Base-by-base conservation (phyloP, 2,888 invertebrate genomes). In the Lissocephala sabroskyi region DNA sequence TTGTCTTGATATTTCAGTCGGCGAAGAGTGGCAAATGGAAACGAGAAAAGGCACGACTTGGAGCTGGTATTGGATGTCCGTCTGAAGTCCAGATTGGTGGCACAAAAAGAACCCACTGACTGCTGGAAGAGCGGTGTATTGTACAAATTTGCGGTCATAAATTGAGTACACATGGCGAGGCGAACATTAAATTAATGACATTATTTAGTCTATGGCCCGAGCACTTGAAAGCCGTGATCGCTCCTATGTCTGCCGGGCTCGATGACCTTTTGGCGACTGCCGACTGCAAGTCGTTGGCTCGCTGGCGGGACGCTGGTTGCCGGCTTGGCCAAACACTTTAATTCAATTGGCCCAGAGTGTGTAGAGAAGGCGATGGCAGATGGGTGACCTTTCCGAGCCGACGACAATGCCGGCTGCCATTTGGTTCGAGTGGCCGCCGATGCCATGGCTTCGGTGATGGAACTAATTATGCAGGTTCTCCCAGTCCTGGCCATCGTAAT, bases 111-210 rank as follows among this genome's bases (percentile, higher is more conserved):
- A n/a, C n/a, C n/a, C n/a, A n/a, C n/a, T n/a, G n/a, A n/a, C n/a
- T n/a, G n/a, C n/a, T n/a, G n/a, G 23, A 23, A 23, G 23, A 23
- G 7, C 13, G 3, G n/a, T 33, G 33, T 13, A 35, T 16, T 35
- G 52, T 59, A 75, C 71, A 71, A 78, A 75, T 78, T 71, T 65
- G 71, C 13, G 50, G 53, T 56, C 59, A 71, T 75, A 71, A 78
- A 71, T 78, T 71, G 71, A 76, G 56, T 49, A 35, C 35, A 16
- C 10, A 35, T 35, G 37, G 28, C 41, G 37, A 33, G 11, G 3
- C 7, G 39, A 23, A 28, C 28, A 40, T 23, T 19, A 13, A 23
- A 46, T 56, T 50, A 60, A 52, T 64, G 53, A 49, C 62, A 62
- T 61, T 64, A 53, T 64, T 63, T 40, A 16, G 35, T 35, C 35